A percentile compares a stretch with the other conserved stretches of the same genome.
Conservation (phyloP, 2,888 invertebrate species). For the Orgyia antiqua region DNA sequence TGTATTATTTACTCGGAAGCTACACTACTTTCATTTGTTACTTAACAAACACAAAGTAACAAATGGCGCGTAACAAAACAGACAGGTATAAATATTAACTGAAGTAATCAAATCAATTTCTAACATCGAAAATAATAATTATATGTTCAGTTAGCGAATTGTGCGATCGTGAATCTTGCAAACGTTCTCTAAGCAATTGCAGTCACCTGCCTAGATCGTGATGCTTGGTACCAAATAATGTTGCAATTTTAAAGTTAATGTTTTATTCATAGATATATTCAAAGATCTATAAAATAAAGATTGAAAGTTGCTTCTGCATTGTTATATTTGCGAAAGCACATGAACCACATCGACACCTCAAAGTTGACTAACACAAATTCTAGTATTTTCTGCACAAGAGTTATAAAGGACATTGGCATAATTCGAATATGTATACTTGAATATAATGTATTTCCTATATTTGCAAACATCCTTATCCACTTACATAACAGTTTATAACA, state of each 20-base stretch:
- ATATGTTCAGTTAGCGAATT: background rate
- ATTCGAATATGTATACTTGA: no score
- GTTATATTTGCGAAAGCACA: no score
- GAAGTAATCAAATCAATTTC: no score
- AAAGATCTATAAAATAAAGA: background rate
- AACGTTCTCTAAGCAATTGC: constrained; percentile 10
- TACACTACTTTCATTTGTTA: constrained; percentile 13
- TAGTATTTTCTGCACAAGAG: no score
- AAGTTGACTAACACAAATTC: no score
- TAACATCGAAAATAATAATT: background rate
- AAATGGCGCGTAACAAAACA: constrained; percentile 6
- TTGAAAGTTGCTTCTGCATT: no score
- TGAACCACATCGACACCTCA: no score
- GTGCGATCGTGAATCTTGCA: constrained; percentile 5
- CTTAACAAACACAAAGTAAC: constrained; percentile 6
- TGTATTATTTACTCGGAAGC: no score
- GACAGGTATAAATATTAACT: constrained; percentile 3
- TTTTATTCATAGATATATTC: constrained; percentile 13
- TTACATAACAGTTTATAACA: constrained; percentile 17
- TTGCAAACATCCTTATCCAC: constrained; percentile 9
- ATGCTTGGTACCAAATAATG: constrained; percentile 15
- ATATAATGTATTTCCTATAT: no score
- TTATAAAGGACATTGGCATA: no score
- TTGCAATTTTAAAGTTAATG: constrained; percentile 24
- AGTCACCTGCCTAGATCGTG: constrained; percentile 12